Evolutionary conservation across 2,113 vertebrate genomes (phyloP).

Genomic region (Heterochromis multidens): DNA sequence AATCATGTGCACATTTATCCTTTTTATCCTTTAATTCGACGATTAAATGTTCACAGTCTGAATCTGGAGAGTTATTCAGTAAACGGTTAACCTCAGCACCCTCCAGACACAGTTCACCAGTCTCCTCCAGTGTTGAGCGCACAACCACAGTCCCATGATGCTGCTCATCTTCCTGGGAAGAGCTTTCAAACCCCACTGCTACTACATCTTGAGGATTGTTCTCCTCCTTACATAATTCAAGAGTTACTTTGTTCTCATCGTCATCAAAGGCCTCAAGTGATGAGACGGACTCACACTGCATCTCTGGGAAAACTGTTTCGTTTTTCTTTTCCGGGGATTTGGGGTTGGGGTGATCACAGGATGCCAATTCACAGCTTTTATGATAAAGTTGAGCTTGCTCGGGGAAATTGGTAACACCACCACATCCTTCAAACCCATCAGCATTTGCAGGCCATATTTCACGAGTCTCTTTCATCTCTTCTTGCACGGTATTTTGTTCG

Average conservation of each 20-base stretch:
- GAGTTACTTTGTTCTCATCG: background rate
- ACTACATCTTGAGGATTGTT: background rate
- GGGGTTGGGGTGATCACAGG: background rate
- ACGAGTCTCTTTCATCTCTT: background rate
- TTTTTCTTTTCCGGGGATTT: background rate
- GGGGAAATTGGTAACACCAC: background rate
- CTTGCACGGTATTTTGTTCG: background rate
- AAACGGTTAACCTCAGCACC: background rate
- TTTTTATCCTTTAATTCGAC: background rate
- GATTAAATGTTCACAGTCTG: conserved; percentile 9
- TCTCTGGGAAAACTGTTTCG: background rate
- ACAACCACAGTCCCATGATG: conserved; percentile 25
- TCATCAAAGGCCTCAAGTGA: background rate
- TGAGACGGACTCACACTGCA: background rate
- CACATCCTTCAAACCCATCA: background rate
- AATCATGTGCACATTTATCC: conserved; percentile 47
- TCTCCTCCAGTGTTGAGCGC: background rate
- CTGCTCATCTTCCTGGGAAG: background rate
- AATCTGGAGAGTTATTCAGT: background rate
- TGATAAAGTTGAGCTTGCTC: background rate
- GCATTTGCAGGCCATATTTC: background rate
- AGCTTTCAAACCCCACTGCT: background rate
- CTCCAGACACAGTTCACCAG: background rate
- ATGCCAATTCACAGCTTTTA: background rate
- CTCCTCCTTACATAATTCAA: conserved; percentile 13